Percentiles rank a stretch among this genome's conserved stretches.
Evolutionary conservation across 2,113 vertebrate genomes (phyloP).

Genomic region (Eupsittula cactorum): DNA sequence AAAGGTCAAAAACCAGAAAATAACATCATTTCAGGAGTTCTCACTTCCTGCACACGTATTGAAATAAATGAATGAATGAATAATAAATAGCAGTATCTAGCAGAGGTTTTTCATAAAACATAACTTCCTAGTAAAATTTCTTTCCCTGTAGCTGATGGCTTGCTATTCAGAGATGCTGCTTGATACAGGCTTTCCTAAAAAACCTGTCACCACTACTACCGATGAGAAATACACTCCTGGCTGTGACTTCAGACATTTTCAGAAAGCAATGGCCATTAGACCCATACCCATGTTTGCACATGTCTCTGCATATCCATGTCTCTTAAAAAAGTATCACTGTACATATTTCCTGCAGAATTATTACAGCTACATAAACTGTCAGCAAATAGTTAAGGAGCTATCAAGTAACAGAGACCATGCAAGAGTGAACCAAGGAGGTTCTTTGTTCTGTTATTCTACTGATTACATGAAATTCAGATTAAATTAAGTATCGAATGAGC

Average conservation of each 20-base stretch:
- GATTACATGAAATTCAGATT: background rate
- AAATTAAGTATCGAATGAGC: background rate
- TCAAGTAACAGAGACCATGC: background rate
- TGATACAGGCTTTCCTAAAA: background rate
- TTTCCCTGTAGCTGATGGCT: background rate
- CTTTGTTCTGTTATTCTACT: background rate
- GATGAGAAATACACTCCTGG: background rate
- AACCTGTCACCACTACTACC: rapidly evolving
- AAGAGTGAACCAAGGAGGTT: background rate
- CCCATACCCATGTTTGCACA: rapidly evolving
- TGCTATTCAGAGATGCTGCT: background rate
- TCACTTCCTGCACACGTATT: background rate
- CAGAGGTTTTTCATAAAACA: background rate
- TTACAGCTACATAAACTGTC: rapidly evolving
- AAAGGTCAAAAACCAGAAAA: background rate
- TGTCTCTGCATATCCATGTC: background rate
- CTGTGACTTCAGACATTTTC: background rate
- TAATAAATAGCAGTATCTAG: background rate
- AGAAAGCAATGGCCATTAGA: background rate
- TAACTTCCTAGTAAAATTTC: background rate
- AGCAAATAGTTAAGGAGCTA: background rate
- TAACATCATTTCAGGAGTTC: background rate
- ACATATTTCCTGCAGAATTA: rapidly evolving
- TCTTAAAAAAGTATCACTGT: background rate
- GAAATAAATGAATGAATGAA: background rate